Base-by-base conservation (phyloP, 2,888 invertebrate species). In the Orthosia incerta region DNA sequence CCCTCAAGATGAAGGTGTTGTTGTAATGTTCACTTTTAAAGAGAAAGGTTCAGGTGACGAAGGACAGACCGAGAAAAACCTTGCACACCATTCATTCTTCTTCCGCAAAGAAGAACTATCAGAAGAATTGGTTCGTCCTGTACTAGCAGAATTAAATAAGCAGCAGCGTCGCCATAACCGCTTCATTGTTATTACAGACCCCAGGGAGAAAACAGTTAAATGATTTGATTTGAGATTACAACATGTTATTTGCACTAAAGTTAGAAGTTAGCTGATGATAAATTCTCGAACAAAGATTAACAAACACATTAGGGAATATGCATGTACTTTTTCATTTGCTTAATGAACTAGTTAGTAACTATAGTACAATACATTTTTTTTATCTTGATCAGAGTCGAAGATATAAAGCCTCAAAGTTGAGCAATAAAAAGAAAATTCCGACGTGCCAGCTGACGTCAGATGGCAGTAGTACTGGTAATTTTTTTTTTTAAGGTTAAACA, bases 1-100 rank as follows among this genome's bases (percentile, higher is more conserved):
- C 7, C 83, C 88, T 0, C 57, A 70, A 1, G 91, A 90, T 2
- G 91, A 93, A 79, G 93, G 90, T 0, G 63, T 89, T 0, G 56
- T 91, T 2, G 20, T 93, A 1, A 89, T 85, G 0, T 56, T 92
- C 0, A 56, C 81, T 31, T 90, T 86, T 56, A 72, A 57, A 53
- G 20, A 2, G n/a, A 51, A 48, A 0, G 12, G 26, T 12, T 2
- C 53, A 0, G 45, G 16, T 15, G 53, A 56, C 7, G 67, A 18
- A 31, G 31, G 9, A 16, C 18, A 31, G 0, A 18, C 48, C 0
- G 12, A 20, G 4, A 4, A 18, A 1, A 39, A 57, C 7, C 20
- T 51, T 1, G 12, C 23, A 15, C 16, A 57, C 1, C 23, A 50
- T 7, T 26, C 56, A 13, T 62, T 62, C 48, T 2, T 79, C 4